Evolutionary conservation across 2,888 invertebrate species (phyloP), one percentile per base, ranked within the genome.

Genomic region (Operophtera brumata): DNA sequence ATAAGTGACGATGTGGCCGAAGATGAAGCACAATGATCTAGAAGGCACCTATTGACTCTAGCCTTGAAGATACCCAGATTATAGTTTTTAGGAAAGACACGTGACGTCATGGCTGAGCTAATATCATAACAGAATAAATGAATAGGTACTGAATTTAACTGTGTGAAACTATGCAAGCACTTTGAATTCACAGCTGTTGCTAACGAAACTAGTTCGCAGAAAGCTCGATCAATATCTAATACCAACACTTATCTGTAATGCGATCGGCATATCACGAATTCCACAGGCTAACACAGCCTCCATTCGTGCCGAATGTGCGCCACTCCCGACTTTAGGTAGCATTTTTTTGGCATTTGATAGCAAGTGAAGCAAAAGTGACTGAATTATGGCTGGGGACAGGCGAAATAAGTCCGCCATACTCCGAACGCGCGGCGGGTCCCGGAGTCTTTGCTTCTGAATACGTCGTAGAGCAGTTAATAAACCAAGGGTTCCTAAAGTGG

Each of bases 251-350:
- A 62, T 57, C 64, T 54, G 57, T 50, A 57, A 62, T 57, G 47
- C 59, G 46, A 61, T 64, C 64, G 62, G 55, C 57, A 64, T 61
- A 61, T 64, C 62, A 64, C 62, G 62, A 64, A 64, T 62, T 51
- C 55, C 53, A 48, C 53, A 36, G 40, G 51, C 56, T 54, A 45
- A 37, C 44, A 43, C 43, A 41, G 49, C 42, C 39, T 47, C 51
- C 39, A 45, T 45, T 54, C 50, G 28, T 41, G 45, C 46, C 49
- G 46, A 34, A 12, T 47, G 4, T 42, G 32, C 20, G 39, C 9
- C 42, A 47, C 39, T 35, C 6, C 37, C 14, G 9, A 8, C 30
- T 43, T 47, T 11, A 36, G 30, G 2, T 25, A 12, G 28, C 2
- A 36, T 11, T 34, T 34, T 34, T 9, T 30, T 30, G 30, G 30